Conservation (phyloP, 2,888 invertebrate genomes). For the Chromoteleia sp. region DNA sequence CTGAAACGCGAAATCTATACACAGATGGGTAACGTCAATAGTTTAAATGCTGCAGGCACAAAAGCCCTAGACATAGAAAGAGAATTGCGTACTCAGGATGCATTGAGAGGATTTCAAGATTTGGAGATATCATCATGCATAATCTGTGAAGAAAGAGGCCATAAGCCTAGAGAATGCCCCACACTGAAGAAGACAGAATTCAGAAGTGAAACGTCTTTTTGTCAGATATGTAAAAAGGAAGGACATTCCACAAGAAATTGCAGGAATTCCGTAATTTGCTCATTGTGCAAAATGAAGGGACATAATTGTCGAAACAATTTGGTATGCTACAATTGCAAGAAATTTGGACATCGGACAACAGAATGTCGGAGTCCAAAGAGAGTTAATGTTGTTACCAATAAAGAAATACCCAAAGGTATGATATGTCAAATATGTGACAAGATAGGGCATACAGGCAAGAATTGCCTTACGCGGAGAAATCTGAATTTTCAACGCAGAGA, state of each 20-base stretch:
- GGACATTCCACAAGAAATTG: slow-evolving; percentile 20
- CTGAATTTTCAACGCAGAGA: too few relatives aligned
- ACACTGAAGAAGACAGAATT: background rate
- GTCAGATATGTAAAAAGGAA: slow-evolving; percentile 11
- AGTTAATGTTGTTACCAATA: too few relatives aligned
- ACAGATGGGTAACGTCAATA: background rate
- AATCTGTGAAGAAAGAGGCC: slow-evolving; percentile 9
- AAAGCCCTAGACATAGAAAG: slow-evolving; percentile 6
- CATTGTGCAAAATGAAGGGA: too few relatives aligned
- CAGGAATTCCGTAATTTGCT: background rate
- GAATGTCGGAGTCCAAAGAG: too few relatives aligned
- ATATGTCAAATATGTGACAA: too few relatives aligned
- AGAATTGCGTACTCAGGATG: background rate
- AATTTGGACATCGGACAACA: too few relatives aligned
- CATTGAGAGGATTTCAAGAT: background rate
- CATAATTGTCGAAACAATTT: too few relatives aligned
- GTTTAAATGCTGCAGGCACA: background rate
- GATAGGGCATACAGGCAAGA: too few relatives aligned
- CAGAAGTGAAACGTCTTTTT: background rate
- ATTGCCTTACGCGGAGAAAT: too few relatives aligned
- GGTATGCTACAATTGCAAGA: too few relatives aligned
- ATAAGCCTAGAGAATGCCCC: slow-evolving; percentile 25
- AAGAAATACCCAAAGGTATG: too few relatives aligned
- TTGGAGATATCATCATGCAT: background rate
- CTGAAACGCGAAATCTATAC: slow-evolving; percentile 5